Evolutionary conservation across 2,888 invertebrate species (phyloP).

Genomic region (Ectemnius cavifrons): DNA sequence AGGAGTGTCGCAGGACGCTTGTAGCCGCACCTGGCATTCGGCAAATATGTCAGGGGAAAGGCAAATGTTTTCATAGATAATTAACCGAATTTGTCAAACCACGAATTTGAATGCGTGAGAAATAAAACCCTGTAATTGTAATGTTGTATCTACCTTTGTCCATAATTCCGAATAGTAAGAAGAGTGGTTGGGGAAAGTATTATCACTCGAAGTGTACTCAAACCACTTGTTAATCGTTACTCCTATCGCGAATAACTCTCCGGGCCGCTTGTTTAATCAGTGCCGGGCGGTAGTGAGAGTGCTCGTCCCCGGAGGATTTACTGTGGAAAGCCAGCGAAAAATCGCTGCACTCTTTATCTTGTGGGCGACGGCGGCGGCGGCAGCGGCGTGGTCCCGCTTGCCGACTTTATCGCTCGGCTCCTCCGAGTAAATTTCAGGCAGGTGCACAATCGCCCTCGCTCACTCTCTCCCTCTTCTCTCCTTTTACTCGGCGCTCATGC

Average conservation of each 20-base stretch:
- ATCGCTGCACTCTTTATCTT: slow-evolving; percentile 4
- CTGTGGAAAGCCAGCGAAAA: slow-evolving; percentile 5
- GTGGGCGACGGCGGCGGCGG: not conserved
- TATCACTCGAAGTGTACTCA: too few relatives aligned
- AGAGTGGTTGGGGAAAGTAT: too few relatives aligned
- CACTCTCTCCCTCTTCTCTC: not conserved
- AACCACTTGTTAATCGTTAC: not conserved
- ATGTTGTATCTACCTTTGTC: too few relatives aligned
- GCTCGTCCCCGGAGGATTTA: not conserved
- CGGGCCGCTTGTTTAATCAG: not conserved
- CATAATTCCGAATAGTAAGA: too few relatives aligned
- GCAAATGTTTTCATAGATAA: slow-evolving; percentile 42
- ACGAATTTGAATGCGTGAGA: too few relatives aligned
- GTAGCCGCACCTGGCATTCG: slow-evolving; percentile 45
- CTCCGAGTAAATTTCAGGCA: slow-evolving; percentile 11
- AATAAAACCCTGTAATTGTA: too few relatives aligned
- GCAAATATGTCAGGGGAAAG: slow-evolving; percentile 46
- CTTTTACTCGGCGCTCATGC: too few relatives aligned
- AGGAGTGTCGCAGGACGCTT: not conserved
- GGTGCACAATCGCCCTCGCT: not conserved
- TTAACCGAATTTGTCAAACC: not conserved
- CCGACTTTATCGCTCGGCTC: not conserved
- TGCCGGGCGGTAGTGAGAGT: not conserved
- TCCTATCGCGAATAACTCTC: not conserved
- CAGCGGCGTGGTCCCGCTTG: too few relatives aligned